Percentiles rank a stretch among this genome's conserved stretches.
phyloP scores from a whole-genome alignment of 2,113 vertebrate species.

The Cricetomys ansorgei region DNA sequence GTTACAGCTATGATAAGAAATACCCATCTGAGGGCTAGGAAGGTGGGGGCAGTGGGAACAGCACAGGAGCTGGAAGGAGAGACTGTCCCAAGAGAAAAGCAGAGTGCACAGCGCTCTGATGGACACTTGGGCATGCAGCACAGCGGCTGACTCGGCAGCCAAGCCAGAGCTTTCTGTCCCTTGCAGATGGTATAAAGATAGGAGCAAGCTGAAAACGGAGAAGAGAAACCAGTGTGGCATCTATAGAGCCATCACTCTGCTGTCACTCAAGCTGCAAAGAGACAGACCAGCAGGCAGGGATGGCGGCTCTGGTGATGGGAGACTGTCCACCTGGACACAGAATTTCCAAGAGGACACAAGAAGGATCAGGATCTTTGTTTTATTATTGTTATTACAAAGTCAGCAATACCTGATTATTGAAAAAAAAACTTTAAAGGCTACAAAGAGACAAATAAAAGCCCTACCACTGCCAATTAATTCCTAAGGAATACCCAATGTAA shows the following conservation, averaged over 20 bases:
- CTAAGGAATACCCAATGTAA: not conserved
- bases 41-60: not conserved
- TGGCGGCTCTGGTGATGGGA: not conserved
- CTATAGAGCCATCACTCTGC: not conserved
- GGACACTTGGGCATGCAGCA: not conserved
- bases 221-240: not conserved
- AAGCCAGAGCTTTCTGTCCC: not conserved
- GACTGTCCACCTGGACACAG: not conserved
- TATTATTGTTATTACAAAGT: constrained; percentile 6
- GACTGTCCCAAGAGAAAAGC: not conserved
- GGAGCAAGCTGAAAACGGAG: not conserved
- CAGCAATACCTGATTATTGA: not conserved
- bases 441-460: not conserved
- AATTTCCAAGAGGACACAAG: constrained; percentile 23
- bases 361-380: not conserved
- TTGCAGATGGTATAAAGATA: constrained; percentile 41
- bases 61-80: not conserved
- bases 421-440: not conserved
- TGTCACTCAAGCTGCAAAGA: not conserved
- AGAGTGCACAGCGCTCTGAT: not conserved
- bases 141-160: not conserved
- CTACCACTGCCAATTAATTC: not conserved
- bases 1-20: not conserved
- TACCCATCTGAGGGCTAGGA: not conserved
- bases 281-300: not conserved